Conservation (phyloP, 1,140 invertebrate genomes). For the Eriocheir sinensis region DNA sequence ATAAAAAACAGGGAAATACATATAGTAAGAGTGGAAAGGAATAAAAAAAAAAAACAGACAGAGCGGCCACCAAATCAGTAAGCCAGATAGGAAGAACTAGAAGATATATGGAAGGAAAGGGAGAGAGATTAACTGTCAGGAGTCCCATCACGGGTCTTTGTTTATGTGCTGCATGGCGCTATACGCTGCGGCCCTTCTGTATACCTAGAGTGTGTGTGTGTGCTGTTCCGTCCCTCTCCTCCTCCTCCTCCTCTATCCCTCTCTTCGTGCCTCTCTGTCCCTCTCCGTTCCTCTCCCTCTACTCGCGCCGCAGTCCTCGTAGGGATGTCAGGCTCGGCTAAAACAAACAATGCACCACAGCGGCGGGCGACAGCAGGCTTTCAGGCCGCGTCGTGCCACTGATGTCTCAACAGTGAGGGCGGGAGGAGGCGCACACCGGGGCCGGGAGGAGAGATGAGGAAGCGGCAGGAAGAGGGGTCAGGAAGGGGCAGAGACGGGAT, state of each 20-base stretch:
- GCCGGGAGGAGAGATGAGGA: no score
- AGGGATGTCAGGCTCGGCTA: neutral
- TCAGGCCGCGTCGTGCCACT: neutral
- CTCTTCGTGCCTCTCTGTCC: no score
- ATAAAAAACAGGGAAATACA: no score
- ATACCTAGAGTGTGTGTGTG: no score
- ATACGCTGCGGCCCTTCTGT: neutral
- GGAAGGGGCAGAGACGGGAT: no score
- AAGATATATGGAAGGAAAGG: slow-evolving; percentile 25
- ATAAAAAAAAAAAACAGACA: no score
- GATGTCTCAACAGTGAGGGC: neutral
- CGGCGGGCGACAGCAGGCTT: slow-evolving; percentile 17
- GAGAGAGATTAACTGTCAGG: slow-evolving; percentile 23
- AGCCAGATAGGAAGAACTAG: neutral
- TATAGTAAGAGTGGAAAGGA: no score
- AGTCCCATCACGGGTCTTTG: neutral
- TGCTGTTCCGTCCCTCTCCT: neutral
- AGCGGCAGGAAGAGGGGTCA: no score
- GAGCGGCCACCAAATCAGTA: no score
- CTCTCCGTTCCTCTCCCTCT: no score
- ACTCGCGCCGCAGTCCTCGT: neutral
- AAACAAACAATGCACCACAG: slow-evolving; percentile 24
- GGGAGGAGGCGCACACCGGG: neutral
- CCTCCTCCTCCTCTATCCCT: no score
- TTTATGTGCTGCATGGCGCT: neutral